Conservation (phyloP, 1,140 invertebrate species). For the Pectinophora gossypiella region DNA sequence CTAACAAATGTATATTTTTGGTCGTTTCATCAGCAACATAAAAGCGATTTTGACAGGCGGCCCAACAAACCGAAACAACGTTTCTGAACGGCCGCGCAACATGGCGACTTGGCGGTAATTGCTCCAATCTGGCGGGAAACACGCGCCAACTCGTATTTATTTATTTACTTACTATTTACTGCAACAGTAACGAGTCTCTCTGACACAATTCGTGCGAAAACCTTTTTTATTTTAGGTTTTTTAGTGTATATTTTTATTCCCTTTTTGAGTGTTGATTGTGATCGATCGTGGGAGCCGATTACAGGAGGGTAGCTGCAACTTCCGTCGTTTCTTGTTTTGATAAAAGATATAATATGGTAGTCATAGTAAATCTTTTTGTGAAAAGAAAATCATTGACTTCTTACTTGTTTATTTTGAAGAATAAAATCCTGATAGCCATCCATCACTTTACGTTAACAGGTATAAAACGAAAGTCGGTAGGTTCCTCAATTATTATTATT, state of each 20-base stretch:
- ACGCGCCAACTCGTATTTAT: constrained; percentile 58
- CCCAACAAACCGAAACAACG: constrained; percentile 30
- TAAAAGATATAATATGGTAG: no score
- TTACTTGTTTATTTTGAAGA: no score
- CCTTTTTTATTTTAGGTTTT: constrained; percentile 10
- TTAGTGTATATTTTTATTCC: not conserved
- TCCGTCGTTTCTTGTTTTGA: no score
- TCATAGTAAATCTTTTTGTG: no score
- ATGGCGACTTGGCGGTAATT: constrained; percentile 33
- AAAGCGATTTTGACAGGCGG: constrained; percentile 12
- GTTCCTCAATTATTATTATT: no score
- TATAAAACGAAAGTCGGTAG: no score
- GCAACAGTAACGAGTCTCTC: constrained; percentile 38
- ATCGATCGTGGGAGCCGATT: not conserved
- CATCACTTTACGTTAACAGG: no score
- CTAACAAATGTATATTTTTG: no score
- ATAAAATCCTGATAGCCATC: no score
- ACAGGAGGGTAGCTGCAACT: no score
- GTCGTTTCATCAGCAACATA: not conserved
- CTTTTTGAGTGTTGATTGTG: not conserved
- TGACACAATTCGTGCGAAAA: not conserved
- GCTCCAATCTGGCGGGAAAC: constrained; percentile 53
- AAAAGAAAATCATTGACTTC: no score
- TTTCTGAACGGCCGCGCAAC: constrained; percentile 2
- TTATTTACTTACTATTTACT: constrained; percentile 68